These are phyloP conservation scores for Anastrepha obliqua DNA, from an alignment of 1,140 invertebrate species.

Conservation along the genomic window DNA sequence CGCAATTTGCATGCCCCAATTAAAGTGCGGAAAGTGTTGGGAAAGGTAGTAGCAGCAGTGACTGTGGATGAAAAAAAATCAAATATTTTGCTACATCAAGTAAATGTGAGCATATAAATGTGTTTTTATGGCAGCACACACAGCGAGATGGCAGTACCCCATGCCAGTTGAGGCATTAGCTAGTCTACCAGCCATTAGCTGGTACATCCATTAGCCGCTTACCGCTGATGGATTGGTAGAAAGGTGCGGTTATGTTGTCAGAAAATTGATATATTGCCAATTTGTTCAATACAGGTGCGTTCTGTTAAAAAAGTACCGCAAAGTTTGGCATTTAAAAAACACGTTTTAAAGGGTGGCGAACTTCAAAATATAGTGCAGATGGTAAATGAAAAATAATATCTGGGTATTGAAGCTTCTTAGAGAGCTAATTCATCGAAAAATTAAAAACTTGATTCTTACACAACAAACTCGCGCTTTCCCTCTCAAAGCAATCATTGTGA, in stretches of 20 bases:
- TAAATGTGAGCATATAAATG: background rate
- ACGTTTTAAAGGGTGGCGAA: no score
- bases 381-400: no score
- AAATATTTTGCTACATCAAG: background rate
- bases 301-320: no score
- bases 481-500: no score
- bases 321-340: no score
- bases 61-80: background rate
- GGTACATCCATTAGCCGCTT: background rate
- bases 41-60: background rate
- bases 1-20: conserved; percentile 51
- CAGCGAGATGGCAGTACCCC: background rate
- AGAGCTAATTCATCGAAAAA: no score
- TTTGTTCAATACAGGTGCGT: background rate
- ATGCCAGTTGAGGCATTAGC: conserved; percentile 1
- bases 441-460: no score
- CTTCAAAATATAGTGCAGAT: no score
- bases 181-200: conserved; percentile 31
- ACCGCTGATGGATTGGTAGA: background rate
- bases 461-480: no score
- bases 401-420: no score
- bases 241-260: conserved; percentile 21
- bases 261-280: conserved; percentile 24
- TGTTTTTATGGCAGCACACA: background rate
- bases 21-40: background rate